Percentiles rank a stretch among this genome's conserved stretches.
Conservation (phyloP, 2,797 vertebrate genomes). For the Artibeus jamaicensis region DNA sequence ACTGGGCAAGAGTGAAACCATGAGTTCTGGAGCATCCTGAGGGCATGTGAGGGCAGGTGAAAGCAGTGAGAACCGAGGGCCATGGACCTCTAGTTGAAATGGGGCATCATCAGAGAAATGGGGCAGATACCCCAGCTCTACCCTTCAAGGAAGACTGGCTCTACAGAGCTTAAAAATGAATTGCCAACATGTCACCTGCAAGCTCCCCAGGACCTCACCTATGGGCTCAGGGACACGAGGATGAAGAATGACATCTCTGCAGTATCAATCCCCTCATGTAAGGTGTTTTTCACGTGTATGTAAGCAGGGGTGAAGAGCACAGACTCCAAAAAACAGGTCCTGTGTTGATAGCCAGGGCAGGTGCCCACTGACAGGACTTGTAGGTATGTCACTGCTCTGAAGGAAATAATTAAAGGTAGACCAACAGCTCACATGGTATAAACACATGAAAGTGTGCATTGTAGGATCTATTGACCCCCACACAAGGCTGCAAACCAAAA, state of each 20-base stretch:
- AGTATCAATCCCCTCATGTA: neutral
- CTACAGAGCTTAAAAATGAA: neutral
- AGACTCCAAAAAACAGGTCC: no score
- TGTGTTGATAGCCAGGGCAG: neutral
- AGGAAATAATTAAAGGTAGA: neutral
- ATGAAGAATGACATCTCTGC: neutral
- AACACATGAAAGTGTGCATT: neutral
- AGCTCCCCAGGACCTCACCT: neutral
- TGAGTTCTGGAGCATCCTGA: neutral
- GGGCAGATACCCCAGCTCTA: no score
- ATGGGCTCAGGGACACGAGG: neutral
- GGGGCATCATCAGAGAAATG: neutral
- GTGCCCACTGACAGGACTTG: neutral
- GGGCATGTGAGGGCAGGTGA: neutral
- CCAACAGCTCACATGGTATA: neutral
- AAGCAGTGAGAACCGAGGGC: fast-evolving
- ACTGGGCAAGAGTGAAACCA: neutral
- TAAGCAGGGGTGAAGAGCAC: neutral
- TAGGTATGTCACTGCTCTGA: neutral
- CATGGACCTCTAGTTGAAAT: no score
- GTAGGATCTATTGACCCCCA: neutral
- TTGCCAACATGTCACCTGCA: neutral
- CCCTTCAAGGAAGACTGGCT: neutral
- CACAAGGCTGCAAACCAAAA: neutral
- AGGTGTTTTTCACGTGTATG: neutral